Base-by-base conservation (phyloP, 2,797 vertebrate genomes). In the Lithobates sylvaticus region DNA sequence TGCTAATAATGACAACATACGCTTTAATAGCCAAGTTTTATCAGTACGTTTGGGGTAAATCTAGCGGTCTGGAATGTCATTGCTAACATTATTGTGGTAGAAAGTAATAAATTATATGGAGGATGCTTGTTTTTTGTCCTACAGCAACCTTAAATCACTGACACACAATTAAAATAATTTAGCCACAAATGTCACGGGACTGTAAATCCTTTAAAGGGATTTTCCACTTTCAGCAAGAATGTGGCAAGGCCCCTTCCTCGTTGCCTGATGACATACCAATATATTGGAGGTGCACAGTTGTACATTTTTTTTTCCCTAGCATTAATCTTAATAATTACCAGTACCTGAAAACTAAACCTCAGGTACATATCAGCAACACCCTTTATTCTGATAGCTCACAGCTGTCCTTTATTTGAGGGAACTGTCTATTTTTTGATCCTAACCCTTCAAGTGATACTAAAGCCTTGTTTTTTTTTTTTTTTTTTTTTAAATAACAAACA, bases 91-190 rank as follows among this genome's bases (percentile, higher is more conserved):
- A 76, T 71, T 83, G 42, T 44, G n/a, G 67, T 70, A 65, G 27
- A 58, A 77, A 77, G 72, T 18, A 44, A 78, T 84, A 78, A 72
- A 84, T 61, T 10, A 13, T 58, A 71, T 64, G 32, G 23, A 81
- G 9, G 47, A 76, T 71, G 72, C 34, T 76, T 42, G 44, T 27
- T 72, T 67, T 26, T 27, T 67, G 65, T 67, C 65, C 27, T 67
- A 15, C 65, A 67, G 65, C 65, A 67, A 67, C 65, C 10, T 9
- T 67, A 29, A 67, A 67, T 67, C 65, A 67, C 65, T 67, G 65
- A 67, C 65, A 67, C 27, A 67, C 27, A 67, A 67, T 67, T 67
- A 26, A 67, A 67, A 67, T 67, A 67, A 67, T 61, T 61, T 61
- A 61, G 54, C 54, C 54, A 23, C 54, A 61, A 61, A 61, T 23